Conservation (phyloP, 2,797 vertebrate genomes). For the Muraenolepis orangiensis region DNA sequence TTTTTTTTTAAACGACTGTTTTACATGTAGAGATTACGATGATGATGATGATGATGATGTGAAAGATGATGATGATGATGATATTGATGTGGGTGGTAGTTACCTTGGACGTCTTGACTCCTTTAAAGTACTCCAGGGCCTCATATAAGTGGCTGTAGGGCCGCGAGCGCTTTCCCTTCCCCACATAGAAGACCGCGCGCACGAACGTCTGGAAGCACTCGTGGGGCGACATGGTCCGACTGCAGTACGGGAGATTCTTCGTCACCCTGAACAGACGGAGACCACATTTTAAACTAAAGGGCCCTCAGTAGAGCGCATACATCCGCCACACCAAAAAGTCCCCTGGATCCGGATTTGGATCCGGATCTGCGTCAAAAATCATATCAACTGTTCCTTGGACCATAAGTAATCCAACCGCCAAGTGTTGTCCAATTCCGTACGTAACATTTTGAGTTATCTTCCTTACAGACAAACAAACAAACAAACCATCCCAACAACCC, state of each 20-base stretch:
- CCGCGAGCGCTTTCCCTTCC: constrained; percentile 86
- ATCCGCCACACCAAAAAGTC: no score
- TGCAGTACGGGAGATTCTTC: constrained; percentile 81
- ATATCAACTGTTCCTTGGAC: no score
- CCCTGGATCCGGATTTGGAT: no score
- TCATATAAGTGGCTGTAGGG: constrained; percentile 86
- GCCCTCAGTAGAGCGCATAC: no score
- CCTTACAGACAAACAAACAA: no score
- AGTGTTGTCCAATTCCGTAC: no score
- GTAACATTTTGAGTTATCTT: no score
- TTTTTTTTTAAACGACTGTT: background rate
- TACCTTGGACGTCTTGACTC: constrained; percentile 70
- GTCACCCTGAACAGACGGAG: constrained; percentile 74
- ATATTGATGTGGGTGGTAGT: background rate
- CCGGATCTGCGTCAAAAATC: no score
- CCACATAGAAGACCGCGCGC: constrained; percentile 87
- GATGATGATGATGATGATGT: no score
- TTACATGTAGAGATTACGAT: background rate
- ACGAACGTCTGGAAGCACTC: constrained; percentile 82
- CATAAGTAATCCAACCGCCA: no score
- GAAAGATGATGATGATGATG: no score
- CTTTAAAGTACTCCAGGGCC: constrained; percentile 75
- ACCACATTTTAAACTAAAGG: background rate
- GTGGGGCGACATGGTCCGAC: constrained; percentile 61
- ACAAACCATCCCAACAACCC: no score